Base-by-base conservation (phyloP, 1,140 invertebrate genomes). In the Nixonia krombeini region DNA sequence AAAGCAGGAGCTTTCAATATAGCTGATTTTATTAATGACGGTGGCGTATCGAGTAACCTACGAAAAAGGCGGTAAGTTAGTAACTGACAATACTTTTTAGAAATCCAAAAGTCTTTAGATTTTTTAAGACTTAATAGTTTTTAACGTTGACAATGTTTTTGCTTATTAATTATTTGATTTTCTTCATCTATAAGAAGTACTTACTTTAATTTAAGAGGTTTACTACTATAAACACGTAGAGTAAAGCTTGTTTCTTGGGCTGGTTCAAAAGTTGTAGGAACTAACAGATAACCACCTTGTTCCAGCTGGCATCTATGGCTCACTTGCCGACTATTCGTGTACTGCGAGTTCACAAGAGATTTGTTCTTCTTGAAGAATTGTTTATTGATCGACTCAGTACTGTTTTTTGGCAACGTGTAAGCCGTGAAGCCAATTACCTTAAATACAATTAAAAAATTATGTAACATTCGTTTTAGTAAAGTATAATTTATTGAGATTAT, bases 201-300 rank as follows among this genome's bases (percentile, higher is more conserved):
- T 84, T 78, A 90, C 87, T 93, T 93, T 62, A 96, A 88, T 78
- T 95, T 96, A 2, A 96, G 82, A 0, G 91, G 89, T 82, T 94
- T 93, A 63, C 87, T 90, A 10, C 93, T 94, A 78, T 91, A 94
- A n/a, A 95, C 91, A 61, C 93, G 82, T 4, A 95, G 82, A 0
- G 93, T 94, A 76, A 95, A 96, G 59, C 90, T 91, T 0, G 93
- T 93, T 85, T 96, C 95, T 79, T 96, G 92, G 0, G 92, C 91
- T 0, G 95, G 93, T 82, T 96, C 95, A 81, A 96, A 96, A 1
- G 94, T 96, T 0, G 95, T 96, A 7, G 95, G 94, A 72, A 97
- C 88, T 23, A 97, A 87, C 8, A 97, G 84, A 84, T 95, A 96
- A 18, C 91, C 90, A 1, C 94, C 94, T 70, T 92, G 89, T 74